Conservation (phyloP, 1,140 invertebrate genomes). For the Popillia japonica region DNA sequence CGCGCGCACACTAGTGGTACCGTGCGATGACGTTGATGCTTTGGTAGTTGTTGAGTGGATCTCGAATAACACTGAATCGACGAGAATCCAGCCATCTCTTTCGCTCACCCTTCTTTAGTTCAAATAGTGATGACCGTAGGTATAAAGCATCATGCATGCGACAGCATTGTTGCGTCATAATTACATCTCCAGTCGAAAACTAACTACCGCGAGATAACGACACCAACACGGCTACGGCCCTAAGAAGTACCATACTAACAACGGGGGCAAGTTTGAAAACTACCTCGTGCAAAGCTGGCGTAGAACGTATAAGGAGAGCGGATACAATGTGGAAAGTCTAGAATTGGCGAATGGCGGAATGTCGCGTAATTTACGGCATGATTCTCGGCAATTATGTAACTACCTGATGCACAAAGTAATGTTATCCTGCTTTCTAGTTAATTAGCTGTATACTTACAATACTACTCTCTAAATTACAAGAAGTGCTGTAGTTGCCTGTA, state of each 20-base stretch:
- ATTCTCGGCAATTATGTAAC: background rate
- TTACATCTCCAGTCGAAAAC: background rate
- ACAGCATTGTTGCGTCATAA: constrained; percentile 4
- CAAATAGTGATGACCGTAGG: background rate
- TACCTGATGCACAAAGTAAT: background rate
- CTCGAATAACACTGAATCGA: background rate
- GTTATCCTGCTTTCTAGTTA: background rate
- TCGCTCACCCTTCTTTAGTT: background rate
- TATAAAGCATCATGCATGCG: background rate
- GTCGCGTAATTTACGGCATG: background rate
- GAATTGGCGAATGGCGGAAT: background rate
- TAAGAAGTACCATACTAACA: background rate
- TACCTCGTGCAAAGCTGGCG: background rate
- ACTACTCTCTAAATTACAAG: background rate
- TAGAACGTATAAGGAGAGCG: background rate
- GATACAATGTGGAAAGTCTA: background rate
- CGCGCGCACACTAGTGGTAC: background rate
- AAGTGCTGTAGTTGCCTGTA: background rate
- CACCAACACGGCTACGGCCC: background rate
- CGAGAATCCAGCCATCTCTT: background rate
- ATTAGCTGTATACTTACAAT: background rate
- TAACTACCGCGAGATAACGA: background rate
- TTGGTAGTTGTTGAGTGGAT: constrained; percentile 1
- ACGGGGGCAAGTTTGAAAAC: background rate
- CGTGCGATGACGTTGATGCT: background rate